Percentiles rank a stretch among this genome's conserved stretches.
Conservation (phyloP, 2,888 invertebrate genomes). For the Xanthostigma xanthostigma region DNA sequence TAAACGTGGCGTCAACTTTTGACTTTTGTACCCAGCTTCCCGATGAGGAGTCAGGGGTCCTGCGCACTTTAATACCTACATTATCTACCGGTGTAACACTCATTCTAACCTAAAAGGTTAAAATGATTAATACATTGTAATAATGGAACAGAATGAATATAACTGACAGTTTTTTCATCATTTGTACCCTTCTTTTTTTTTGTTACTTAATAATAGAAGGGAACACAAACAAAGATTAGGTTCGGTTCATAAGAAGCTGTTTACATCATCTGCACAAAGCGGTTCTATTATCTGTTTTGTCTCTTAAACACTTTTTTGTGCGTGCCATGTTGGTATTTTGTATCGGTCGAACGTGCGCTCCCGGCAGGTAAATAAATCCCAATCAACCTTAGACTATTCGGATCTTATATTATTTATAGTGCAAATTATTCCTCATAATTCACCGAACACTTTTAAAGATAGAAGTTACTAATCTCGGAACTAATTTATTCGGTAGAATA, state of each 20-base stretch:
- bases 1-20: too few species aligned
- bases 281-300: neutral
- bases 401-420: too few species aligned
- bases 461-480: too few species aligned
- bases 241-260: slow-evolving; percentile 2
- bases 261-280: neutral
- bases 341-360: neutral
- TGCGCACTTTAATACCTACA: neutral
- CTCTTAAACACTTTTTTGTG: slow-evolving; percentile 1
- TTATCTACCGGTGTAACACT: too few species aligned
- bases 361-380: neutral
- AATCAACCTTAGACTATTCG: too few species aligned
- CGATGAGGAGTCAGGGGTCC: neutral
- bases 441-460: too few species aligned
- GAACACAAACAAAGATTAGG: neutral
- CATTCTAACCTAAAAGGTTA: neutral
- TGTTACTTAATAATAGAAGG: neutral
- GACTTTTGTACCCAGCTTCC: too few species aligned
- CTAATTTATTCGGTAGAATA: too few species aligned
- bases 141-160: neutral
- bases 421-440: too few species aligned
- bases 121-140: neutral
- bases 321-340: neutral
- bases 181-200: neutral
- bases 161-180: neutral